Conservation (phyloP, 2,888 invertebrate species). For the Chesias legatella region DNA sequence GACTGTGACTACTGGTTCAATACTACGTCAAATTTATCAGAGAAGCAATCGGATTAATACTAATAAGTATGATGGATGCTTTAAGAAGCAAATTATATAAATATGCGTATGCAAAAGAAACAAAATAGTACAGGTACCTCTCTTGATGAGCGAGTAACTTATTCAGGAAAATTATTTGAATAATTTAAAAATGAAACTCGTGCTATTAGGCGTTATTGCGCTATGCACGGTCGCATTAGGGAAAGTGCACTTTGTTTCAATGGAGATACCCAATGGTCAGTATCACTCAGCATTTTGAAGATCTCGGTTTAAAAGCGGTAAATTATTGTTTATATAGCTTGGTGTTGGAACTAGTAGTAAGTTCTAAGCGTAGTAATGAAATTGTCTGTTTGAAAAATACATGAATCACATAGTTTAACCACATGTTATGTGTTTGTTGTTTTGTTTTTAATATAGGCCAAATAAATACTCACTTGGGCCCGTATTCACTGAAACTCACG, state of each 20-base stretch:
- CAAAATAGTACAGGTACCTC: not conserved
- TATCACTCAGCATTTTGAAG: not conserved
- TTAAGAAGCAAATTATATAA: slow-evolving; percentile 3
- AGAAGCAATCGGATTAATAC: slow-evolving; percentile 3
- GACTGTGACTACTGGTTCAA: too few relatives aligned
- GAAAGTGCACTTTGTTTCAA: slow-evolving; percentile 13
- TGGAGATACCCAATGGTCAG: slow-evolving; percentile 19
- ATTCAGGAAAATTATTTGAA: not conserved
- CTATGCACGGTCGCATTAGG: slow-evolving; percentile 15
- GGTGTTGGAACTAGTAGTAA: too few relatives aligned
- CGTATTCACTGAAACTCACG: slow-evolving; percentile 17
- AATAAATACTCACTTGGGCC: slow-evolving; percentile 12
- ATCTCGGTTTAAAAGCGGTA: too few relatives aligned
- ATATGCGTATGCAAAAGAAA: not conserved
- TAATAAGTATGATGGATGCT: slow-evolving; percentile 4
- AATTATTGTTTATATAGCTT: too few relatives aligned
- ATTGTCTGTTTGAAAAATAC: too few relatives aligned
- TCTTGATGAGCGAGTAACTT: not conserved
- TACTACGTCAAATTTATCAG: not conserved
- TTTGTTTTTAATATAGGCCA: slow-evolving; percentile 1
- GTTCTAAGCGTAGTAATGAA: too few relatives aligned
- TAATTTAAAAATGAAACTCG: slow-evolving; percentile 16
- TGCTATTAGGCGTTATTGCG: slow-evolving; percentile 16
- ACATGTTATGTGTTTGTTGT: not conserved
- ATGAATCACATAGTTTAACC: too few relatives aligned